phyloP scores from a whole-genome alignment of 2,113 vertebrate genomes.

The Alces alces region DNA sequence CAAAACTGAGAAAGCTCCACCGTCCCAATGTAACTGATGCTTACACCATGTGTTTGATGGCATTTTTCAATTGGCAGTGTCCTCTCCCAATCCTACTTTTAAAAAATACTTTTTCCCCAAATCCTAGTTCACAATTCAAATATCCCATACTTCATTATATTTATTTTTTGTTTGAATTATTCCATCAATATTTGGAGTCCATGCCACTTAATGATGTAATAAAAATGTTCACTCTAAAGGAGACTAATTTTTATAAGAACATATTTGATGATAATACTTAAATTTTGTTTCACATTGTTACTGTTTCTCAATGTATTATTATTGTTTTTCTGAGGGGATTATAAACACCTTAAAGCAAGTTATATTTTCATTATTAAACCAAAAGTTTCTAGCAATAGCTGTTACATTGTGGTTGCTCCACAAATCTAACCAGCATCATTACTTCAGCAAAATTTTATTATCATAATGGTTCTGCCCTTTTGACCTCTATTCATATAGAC shows the following conservation, averaged over 20 bases:
- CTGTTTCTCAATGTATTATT: background rate
- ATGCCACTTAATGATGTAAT: background rate
- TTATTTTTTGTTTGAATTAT: slow-evolving; percentile 1
- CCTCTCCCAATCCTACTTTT: background rate
- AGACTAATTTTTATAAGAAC: background rate
- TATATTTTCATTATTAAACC: background rate
- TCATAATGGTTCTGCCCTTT: background rate
- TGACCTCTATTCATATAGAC: background rate
- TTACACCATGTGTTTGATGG: background rate
- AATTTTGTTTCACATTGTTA: background rate
- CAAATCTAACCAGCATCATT: background rate
- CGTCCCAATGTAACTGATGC: background rate
- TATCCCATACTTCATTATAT: background rate
- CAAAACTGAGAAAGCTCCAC: background rate
- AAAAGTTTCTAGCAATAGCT: background rate
- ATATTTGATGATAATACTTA: background rate
- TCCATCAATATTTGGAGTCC: background rate
- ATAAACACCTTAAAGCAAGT: background rate
- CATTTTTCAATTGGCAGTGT: background rate
- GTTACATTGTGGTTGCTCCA: background rate
- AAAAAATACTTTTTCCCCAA: background rate
- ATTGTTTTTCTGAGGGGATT: background rate
- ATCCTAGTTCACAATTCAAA: background rate
- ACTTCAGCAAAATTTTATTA: background rate
- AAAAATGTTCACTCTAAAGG: background rate